phyloP scores from a whole-genome alignment of 2,888 invertebrate species.

The Platycnemis pennipes region DNA sequence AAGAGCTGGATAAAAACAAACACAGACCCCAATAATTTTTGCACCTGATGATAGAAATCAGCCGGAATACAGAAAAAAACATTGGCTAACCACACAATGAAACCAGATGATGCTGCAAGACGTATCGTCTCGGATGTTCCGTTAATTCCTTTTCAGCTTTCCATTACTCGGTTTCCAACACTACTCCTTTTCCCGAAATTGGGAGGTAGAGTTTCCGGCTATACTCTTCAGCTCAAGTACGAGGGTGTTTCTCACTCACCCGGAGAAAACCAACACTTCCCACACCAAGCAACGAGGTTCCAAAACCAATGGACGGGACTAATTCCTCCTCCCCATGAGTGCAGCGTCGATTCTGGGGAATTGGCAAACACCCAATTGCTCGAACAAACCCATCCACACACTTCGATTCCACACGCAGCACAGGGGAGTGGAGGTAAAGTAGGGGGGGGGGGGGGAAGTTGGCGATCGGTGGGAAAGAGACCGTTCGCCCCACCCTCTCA shows the following conservation, averaged over 20 bases:
- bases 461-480: background rate
- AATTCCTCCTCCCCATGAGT: background rate
- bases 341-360: background rate
- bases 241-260: background rate
- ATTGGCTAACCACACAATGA: too few species aligned
- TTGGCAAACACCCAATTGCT: background rate
- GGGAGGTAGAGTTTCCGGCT: too few species aligned
- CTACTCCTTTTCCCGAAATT: too few species aligned
- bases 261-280: background rate
- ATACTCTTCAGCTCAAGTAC: background rate
- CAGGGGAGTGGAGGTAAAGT: background rate
- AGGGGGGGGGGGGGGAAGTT: background rate
- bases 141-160: too few species aligned
- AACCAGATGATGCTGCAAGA: too few species aligned
- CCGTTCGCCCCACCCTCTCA: background rate
- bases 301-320: background rate
- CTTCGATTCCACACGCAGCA: background rate
- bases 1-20: too few species aligned
- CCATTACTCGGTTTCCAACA: too few species aligned
- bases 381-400: background rate
- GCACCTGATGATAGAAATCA: too few species aligned
- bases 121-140: too few species aligned
- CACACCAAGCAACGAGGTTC: background rate
- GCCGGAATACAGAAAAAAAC: too few species aligned
- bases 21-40: too few species aligned